Evolutionary conservation across 2,113 vertebrate genomes (phyloP).

Genomic region (Paratilapia polleni): DNA sequence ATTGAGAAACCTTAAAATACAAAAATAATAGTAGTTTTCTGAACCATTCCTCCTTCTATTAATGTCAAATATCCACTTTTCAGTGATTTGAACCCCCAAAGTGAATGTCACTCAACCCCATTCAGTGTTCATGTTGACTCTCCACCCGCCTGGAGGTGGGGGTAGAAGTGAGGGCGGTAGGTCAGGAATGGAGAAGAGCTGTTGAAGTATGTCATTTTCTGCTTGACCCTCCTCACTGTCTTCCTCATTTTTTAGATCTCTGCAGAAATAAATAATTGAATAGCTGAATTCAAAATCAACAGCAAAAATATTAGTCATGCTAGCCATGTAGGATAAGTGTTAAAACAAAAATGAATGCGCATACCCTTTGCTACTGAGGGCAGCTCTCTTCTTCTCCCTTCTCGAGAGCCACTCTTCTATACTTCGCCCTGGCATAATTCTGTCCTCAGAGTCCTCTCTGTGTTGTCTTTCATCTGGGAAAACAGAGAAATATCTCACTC

Average conservation of each 20-base stretch:
- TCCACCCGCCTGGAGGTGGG: slow-evolving; percentile 74
- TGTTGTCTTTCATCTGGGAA: slow-evolving; percentile 82
- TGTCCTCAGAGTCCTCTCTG: slow-evolving; percentile 70
- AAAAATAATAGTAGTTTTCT: neutral
- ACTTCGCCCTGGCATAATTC: slow-evolving; percentile 59
- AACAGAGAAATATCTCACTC: neutral
- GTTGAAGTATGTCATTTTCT: slow-evolving; percentile 63
- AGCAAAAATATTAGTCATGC: slow-evolving; percentile 21
- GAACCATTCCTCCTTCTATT: neutral
- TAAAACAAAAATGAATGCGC: slow-evolving; percentile 13
- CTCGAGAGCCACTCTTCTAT: slow-evolving; percentile 90
- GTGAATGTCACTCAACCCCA: slow-evolving; percentile 73
- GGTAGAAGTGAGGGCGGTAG: slow-evolving; percentile 80
- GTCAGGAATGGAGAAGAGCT: slow-evolving; percentile 77
- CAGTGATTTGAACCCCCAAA: neutral
- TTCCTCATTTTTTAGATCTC: slow-evolving; percentile 64
- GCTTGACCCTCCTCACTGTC: slow-evolving; percentile 51
- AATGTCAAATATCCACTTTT: neutral
- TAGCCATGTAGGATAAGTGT: slow-evolving; percentile 14
- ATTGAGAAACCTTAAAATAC: neutral
- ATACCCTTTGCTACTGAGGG: slow-evolving; percentile 83
- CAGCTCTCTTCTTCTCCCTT: slow-evolving; percentile 83
- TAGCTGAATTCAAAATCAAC: slow-evolving; percentile 37
- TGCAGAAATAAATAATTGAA: slow-evolving; percentile 59
- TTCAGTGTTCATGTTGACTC: slow-evolving; percentile 52